A percentile compares a stretch with the other conserved stretches of the same genome.
Conservation (phyloP, 2,888 invertebrate genomes). For the Caenorhabditis parvicauda region DNA sequence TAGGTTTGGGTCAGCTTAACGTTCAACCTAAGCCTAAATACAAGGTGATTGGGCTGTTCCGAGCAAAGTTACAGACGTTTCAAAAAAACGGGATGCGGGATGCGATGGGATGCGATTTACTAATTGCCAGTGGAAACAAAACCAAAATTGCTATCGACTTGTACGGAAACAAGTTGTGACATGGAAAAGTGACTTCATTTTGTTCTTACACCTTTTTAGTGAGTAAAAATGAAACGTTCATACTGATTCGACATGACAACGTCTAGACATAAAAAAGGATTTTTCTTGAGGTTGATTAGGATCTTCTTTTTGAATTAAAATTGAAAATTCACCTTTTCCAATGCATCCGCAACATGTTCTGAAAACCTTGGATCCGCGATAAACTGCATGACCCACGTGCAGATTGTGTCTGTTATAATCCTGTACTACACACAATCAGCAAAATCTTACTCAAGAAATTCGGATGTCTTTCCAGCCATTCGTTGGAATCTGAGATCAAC, state of each 20-base stretch:
- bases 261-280: too few species aligned
- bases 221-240: not conserved
- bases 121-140: too few species aligned
- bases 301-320: not conserved
- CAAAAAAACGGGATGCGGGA: too few species aligned
- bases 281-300: not conserved
- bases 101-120: too few species aligned
- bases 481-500: slow-evolving; percentile 71
- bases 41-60: too few species aligned
- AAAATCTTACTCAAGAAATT: slow-evolving; percentile 71
- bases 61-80: too few species aligned
- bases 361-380: slow-evolving; percentile 21
- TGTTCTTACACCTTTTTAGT: not conserved
- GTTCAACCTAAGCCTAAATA: too few species aligned
- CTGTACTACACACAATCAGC: not conserved
- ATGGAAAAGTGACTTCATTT: too few species aligned
- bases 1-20: too few species aligned
- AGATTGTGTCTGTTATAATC: slow-evolving; percentile 30
- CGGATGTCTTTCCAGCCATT: slow-evolving; percentile 88
- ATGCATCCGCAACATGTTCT: slow-evolving; percentile 24
- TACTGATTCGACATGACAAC: too few species aligned
- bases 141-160: too few species aligned
- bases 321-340: slow-evolving; percentile 32
- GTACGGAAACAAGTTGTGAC: too few species aligned
- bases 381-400: slow-evolving; percentile 40